phyloP scores from a whole-genome alignment of 2,797 vertebrate genomes.

The Phalloptychus januarius region DNA sequence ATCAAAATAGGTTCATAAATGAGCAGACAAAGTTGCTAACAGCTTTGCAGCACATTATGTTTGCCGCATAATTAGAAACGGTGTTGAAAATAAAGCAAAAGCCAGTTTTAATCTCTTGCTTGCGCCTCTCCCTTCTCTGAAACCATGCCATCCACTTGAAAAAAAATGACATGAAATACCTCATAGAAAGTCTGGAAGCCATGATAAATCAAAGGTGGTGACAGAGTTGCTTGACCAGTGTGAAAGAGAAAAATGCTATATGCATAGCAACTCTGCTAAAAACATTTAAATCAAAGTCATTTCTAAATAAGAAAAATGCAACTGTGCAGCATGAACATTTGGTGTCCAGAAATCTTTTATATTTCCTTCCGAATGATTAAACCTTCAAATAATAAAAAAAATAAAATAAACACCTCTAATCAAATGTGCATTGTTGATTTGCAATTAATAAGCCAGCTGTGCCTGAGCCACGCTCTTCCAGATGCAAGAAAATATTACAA shows the following conservation, averaged over 20 bases:
- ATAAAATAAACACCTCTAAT: conserved; percentile 22
- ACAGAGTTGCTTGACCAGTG: conserved; percentile 29
- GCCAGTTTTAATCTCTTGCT: conserved; percentile 27
- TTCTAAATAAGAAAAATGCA: neutral
- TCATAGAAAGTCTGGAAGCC: conserved; percentile 24
- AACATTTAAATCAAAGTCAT: neutral
- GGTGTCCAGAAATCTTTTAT: neutral
- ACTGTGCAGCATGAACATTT: neutral
- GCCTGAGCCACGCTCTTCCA: conserved; percentile 30
- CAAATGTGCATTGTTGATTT: conserved; percentile 56
- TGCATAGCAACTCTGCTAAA: conserved; percentile 9
- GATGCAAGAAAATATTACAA: conserved; percentile 48
- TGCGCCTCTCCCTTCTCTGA: conserved; percentile 7
- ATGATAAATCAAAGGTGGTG: conserved; percentile 33
- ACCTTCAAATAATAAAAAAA: conserved; percentile 14
- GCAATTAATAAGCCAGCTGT: conserved; percentile 59
- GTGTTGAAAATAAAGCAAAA: conserved; percentile 37
- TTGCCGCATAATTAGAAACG: conserved; percentile 46
- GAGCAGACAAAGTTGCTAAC: conserved; percentile 34
- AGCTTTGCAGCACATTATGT: conserved; percentile 36
- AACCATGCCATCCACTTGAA: conserved; percentile 18
- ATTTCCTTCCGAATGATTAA: conserved; percentile 3
- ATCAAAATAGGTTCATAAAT: conserved; percentile 46
- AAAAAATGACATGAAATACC: conserved; percentile 21
- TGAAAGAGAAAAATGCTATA: neutral